Percentiles rank a stretch among this genome's conserved stretches.
Conservation (phyloP, 1,140 invertebrate genomes). For the Ceratina calcarata region DNA sequence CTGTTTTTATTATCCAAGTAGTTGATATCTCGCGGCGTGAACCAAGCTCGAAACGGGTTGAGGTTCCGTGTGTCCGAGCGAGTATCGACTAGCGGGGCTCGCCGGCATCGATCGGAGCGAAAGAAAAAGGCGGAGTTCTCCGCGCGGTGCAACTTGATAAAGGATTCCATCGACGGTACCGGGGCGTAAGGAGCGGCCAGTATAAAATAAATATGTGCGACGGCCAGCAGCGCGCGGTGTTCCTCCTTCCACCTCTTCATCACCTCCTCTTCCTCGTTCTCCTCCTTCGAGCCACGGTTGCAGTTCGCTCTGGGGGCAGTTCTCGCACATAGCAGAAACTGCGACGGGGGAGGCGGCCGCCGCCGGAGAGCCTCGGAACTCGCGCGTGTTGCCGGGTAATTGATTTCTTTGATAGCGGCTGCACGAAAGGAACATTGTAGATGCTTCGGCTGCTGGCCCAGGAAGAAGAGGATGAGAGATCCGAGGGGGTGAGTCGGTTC, state of each 20-base stretch:
- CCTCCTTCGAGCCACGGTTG: constrained; percentile 6
- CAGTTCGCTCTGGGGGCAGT: constrained; percentile 10
- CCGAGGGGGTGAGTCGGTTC: constrained; percentile 43
- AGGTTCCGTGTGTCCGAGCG: neutral
- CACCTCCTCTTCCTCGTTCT: neutral
- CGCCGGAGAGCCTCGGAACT: constrained; percentile 44
- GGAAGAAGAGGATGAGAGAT: too few relatives aligned
- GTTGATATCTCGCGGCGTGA: neutral
- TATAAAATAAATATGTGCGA: constrained; percentile 74
- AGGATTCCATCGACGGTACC: constrained; percentile 58
- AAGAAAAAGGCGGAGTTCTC: constrained; percentile 61
- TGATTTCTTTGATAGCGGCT: constrained; percentile 76
- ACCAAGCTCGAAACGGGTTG: neutral
- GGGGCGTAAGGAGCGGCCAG: constrained; percentile 58
- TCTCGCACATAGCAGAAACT: neutral
- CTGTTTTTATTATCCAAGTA: neutral
- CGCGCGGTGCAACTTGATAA: constrained; percentile 60
- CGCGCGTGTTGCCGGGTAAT: constrained; percentile 71
- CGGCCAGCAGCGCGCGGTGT: constrained; percentile 33
- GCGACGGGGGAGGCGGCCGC: constrained; percentile 27
- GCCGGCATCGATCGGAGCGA: constrained; percentile 39
- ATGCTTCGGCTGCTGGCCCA: constrained; percentile 54
- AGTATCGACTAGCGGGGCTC: neutral
- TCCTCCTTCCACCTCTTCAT: neutral
- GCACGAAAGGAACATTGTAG: constrained; percentile 68